Conservation (phyloP, 2,113 vertebrate species). For the Brachypteracias leptosomus region DNA sequence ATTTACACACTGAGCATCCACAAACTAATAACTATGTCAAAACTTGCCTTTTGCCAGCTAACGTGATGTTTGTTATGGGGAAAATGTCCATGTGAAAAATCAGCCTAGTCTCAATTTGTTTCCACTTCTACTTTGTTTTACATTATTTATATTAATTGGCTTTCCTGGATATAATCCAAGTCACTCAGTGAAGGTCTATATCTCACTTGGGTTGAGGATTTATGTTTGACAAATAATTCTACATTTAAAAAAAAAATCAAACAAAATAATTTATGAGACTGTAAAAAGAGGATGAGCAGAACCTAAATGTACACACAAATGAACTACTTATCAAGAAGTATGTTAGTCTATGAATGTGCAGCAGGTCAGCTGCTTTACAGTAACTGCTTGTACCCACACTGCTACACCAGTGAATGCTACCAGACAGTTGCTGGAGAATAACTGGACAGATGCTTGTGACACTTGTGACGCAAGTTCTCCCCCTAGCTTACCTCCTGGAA, state of each 20-base stretch:
- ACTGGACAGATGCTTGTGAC: neutral
- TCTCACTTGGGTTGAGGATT: neutral
- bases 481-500: neutral
- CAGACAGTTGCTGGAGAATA: accelerated
- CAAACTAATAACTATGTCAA: neutral
- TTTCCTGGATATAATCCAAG: neutral
- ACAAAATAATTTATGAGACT: neutral
- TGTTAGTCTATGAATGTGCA: neutral
- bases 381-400: neutral
- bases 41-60: neutral
- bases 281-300: neutral
- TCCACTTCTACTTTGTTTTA: neutral
- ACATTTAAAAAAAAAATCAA: neutral
- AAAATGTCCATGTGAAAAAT: neutral
- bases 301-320: neutral
- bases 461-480: neutral
- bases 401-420: too few relatives aligned
- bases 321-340: neutral
- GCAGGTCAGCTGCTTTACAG: neutral
- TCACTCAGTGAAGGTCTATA: neutral
- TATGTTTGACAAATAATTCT: neutral
- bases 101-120: neutral
- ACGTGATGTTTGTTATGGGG: neutral
- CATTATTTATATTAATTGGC: neutral
- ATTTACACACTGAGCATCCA: neutral